Conservation (phyloP, 1,140 invertebrate species). For the Drosophila yakuba region DNA sequence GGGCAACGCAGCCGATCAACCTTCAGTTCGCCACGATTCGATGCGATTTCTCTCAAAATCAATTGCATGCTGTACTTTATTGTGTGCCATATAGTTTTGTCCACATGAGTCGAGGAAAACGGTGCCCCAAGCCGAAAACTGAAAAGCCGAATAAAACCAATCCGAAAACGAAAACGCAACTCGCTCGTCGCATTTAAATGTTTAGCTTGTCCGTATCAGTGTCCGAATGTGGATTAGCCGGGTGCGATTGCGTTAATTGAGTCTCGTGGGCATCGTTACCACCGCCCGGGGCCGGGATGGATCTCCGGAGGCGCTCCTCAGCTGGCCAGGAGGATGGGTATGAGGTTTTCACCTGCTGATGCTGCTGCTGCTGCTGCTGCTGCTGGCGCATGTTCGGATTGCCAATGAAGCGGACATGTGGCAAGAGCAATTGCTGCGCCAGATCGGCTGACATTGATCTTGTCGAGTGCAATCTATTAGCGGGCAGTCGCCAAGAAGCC, state of each 20-base stretch:
- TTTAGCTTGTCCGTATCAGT: slow-evolving; percentile 55
- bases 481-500: slow-evolving; percentile 43
- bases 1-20: slow-evolving; percentile 38
- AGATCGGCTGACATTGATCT: slow-evolving; percentile 78
- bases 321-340: slow-evolving; percentile 15
- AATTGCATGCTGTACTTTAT: slow-evolving; percentile 77
- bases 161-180: slow-evolving; percentile 15
- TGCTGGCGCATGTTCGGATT: slow-evolving; percentile 60
- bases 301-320: slow-evolving; percentile 41
- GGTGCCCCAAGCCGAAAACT: slow-evolving; percentile 31
- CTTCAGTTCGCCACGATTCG: slow-evolving; percentile 49
- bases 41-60: slow-evolving; percentile 64
- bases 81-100: slow-evolving; percentile 45
- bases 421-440: slow-evolving; percentile 40
- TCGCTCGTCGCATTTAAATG: slow-evolving; percentile 37
- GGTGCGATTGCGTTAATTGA: slow-evolving; percentile 66
- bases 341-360: slow-evolving; percentile 55
- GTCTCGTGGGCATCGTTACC: slow-evolving; percentile 51
- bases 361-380: slow-evolving; percentile 33
- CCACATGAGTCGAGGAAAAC: slow-evolving; percentile 26
- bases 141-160: slow-evolving; percentile 9
- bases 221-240: slow-evolving; percentile 49
- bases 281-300: slow-evolving; percentile 18
- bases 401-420: slow-evolving; percentile 54
- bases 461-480: slow-evolving; percentile 79